phyloP scores from a whole-genome alignment of 2,797 vertebrate genomes.

The Oreortyx pictus region DNA sequence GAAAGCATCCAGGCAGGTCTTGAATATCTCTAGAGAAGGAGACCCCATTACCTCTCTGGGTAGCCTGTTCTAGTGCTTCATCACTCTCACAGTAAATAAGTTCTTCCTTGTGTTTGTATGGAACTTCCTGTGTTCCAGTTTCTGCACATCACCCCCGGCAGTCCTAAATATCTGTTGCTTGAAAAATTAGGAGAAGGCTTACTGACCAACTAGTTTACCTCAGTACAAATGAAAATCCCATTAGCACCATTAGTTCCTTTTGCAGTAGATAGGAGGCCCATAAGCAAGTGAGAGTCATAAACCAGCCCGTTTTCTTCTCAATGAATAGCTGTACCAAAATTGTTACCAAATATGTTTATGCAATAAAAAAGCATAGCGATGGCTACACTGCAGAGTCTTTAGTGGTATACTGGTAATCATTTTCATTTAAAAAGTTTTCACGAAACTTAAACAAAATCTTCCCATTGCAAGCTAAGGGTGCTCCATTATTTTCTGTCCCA shows the following conservation, averaged over 20 bases:
- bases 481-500: background rate
- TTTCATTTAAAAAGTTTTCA: background rate
- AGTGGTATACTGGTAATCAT: background rate
- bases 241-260: background rate
- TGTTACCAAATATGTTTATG: background rate
- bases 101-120: too few species aligned
- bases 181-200: background rate
- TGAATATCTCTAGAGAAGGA: too few species aligned
- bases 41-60: too few species aligned
- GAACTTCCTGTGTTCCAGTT: too few species aligned
- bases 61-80: too few species aligned
- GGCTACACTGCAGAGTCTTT: background rate
- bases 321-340: rapidly evolving
- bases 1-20: too few species aligned
- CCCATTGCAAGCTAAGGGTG: background rate
- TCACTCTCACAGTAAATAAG: too few species aligned
- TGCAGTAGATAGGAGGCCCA: background rate
- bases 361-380: background rate
- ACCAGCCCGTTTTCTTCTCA: background rate
- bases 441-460: background rate
- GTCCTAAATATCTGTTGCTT: background rate
- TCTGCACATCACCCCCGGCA: background rate
- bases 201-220: background rate
- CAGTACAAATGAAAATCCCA: background rate
- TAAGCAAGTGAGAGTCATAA: background rate